Conservation (phyloP, 2,113 vertebrate species). For the Spermophilus dauricus region DNA sequence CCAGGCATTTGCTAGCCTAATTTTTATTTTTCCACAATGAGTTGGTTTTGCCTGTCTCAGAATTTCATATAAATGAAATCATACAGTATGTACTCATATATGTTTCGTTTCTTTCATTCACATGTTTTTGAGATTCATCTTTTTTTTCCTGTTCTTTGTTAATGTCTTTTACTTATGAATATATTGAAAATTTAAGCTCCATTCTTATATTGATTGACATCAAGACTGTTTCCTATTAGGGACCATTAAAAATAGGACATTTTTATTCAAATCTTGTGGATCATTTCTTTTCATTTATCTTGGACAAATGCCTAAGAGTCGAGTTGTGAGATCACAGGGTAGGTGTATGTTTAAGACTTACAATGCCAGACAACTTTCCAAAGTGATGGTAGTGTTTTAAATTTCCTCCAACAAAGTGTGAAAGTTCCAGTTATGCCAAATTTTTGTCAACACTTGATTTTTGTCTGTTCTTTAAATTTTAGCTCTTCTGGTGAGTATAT, state of each 20-base stretch:
- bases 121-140: conserved; percentile 26
- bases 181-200: not conserved
- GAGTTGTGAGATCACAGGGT: not conserved
- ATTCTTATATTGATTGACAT: conserved; percentile 8
- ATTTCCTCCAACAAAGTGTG: not conserved
- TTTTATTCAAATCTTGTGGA: not conserved
- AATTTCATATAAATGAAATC: conserved; percentile 18
- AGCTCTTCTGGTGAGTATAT: not conserved
- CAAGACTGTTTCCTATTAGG: not conserved
- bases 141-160: not conserved
- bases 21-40: not conserved
- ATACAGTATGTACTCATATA: not conserved
- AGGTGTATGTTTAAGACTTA: not conserved
- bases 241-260: not conserved
- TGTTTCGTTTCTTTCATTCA: conserved; percentile 27
- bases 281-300: conserved; percentile 22
- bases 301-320: not conserved
- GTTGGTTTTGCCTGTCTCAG: not conserved
- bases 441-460: not conserved
- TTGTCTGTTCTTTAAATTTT: conserved; percentile 46
- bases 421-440: not conserved
- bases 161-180: conserved; percentile 40
- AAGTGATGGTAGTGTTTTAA: conserved; percentile 1
- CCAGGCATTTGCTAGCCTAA: not conserved
- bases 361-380: conserved; percentile 16